Conservation (phyloP, 2,888 invertebrate species). For the Dryobotodes eremita region DNA sequence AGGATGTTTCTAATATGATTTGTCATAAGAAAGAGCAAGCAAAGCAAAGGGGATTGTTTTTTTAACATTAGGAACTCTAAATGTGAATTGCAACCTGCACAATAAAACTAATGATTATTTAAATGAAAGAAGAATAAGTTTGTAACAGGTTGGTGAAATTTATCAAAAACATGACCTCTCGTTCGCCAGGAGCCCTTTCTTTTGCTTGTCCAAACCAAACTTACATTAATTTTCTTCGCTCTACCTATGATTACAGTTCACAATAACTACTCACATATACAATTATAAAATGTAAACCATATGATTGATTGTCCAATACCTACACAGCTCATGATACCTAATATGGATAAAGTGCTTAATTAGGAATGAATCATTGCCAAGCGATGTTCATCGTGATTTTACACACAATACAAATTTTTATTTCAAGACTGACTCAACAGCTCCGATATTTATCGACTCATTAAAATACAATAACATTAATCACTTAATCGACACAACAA, state of each 20-base stretch:
- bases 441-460: conserved; percentile 35
- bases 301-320: neutral
- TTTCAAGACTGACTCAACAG: neutral
- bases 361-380: neutral
- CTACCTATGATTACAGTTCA: neutral
- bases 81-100: neutral
- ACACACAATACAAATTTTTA: conserved; percentile 12
- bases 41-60: neutral
- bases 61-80: neutral
- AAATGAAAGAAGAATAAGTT: too few relatives aligned
- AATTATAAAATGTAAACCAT: neutral
- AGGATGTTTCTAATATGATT: conserved; percentile 3
- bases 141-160: neutral
- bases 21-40: neutral
- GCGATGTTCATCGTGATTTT: neutral
- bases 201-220: neutral
- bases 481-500: conserved; percentile 67
- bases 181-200: neutral
- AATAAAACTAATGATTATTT: too few relatives aligned
- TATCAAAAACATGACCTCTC: neutral
- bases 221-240: neutral
- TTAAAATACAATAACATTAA: conserved; percentile 41
- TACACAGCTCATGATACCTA: neutral
- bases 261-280: neutral
- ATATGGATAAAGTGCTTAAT: neutral